Percentiles rank a stretch among this genome's conserved stretches.
These are phyloP conservation scores for Mesocentrotus franciscanus DNA, from an alignment of 53 echinoderm and acorn worm genomes.

Conservation along the genomic window DNA sequence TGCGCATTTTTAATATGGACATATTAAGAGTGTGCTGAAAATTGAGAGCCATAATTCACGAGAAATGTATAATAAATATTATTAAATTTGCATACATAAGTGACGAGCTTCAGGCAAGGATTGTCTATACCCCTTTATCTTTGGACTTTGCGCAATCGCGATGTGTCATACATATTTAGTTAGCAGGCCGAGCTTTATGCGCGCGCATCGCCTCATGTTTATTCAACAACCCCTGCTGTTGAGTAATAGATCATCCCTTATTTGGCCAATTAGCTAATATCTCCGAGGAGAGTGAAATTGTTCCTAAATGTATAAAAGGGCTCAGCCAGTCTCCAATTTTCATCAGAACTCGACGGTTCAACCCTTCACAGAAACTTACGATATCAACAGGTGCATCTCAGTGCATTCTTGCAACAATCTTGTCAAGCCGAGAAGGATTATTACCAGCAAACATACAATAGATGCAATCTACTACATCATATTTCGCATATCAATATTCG, in stretches of 20 bases:
- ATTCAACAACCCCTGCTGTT: not conserved
- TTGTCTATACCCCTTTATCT: not conserved
- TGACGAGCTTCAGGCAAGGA: not conserved
- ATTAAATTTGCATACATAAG: not conserved
- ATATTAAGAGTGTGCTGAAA: too few relatives aligned
- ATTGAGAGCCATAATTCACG: not conserved
- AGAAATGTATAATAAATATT: not conserved
- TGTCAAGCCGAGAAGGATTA: not conserved
- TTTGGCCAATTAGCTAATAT: slow-evolving; percentile 17
- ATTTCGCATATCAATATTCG: not conserved
- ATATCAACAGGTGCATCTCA: not conserved
- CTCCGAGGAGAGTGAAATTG: not conserved
- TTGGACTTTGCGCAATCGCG: slow-evolving; percentile 26
- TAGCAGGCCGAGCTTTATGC: not conserved
- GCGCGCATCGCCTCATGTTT: slow-evolving; percentile 8
- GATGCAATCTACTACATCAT: not conserved
- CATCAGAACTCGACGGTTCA: not conserved
- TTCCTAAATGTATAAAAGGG: slow-evolving; percentile 11
- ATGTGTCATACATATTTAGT: not conserved
- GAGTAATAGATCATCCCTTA: not conserved
- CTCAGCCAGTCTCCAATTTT: not conserved
- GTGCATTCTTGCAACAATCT: not conserved
- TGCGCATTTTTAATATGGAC: not conserved
- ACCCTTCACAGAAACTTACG: not conserved
- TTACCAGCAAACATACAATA: not conserved